phyloP scores from a whole-genome alignment of 2,888 invertebrate genomes.

The Imbricaverruca yamaguchii region DNA sequence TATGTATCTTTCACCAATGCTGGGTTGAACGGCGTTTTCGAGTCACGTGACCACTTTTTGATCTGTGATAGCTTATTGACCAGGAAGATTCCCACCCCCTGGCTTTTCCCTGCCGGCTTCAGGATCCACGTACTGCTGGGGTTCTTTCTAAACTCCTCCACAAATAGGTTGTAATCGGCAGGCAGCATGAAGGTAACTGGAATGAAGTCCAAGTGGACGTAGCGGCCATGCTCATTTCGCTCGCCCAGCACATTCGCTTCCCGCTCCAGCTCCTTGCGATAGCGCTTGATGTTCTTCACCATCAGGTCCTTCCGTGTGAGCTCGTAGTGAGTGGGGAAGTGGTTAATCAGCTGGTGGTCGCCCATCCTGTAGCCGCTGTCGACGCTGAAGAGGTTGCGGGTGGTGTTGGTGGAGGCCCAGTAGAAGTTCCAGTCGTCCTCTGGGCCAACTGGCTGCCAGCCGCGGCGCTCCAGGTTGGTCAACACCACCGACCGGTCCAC shows the following conservation, averaged over 20 bases:
- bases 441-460: conserved; percentile 77
- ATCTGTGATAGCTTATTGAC: conserved; percentile 91
- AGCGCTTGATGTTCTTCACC: conserved; percentile 91
- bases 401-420: conserved; percentile 88
- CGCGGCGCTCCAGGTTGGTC: conserved; percentile 83
- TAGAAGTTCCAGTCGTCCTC: conserved; percentile 96
- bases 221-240: conserved; percentile 62
- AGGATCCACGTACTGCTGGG: conserved; percentile 96
- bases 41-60: conserved; percentile 81
- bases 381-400: conserved; percentile 80
- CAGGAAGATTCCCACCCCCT: conserved; percentile 65
- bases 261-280: conserved; percentile 83
- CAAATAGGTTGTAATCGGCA: conserved; percentile 94
- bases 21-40: conserved; percentile 74
- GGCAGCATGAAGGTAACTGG: conserved; percentile 90
- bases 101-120: conserved; percentile 91
- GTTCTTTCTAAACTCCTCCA: conserved; percentile 88
- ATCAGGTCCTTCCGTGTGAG: conserved; percentile 90
- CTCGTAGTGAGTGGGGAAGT: conserved; percentile 94
- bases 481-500: conserved; percentile 87
- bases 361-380: conserved; percentile 86
- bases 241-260: conserved; percentile 81
- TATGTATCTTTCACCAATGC: conserved; percentile 75
- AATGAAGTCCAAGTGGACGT: conserved; percentile 79
- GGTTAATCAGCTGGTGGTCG: conserved; percentile 92